Conservation (phyloP, 2,113 vertebrate species). For the Oncorhynchus mykiss region DNA sequence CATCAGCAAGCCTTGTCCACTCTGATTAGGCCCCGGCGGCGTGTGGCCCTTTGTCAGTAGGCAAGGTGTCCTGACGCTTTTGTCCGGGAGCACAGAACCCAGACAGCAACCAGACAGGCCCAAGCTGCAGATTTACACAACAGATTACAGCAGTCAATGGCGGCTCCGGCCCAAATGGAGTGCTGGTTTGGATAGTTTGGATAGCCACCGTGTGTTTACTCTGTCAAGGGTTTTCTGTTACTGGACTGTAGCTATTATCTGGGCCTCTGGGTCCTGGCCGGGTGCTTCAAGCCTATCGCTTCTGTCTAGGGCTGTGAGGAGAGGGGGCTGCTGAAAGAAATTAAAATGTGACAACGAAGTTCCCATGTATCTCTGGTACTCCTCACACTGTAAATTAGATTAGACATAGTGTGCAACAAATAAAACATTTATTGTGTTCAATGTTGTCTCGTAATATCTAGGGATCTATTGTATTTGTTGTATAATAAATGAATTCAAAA, state of each 20-base stretch:
- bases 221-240: constrained; percentile 68
- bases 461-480: no score
- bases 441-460: no score
- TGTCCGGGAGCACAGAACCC: constrained; percentile 71
- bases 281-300: constrained; percentile 39
- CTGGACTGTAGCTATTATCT: constrained; percentile 67
- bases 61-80: constrained; percentile 76
- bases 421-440: no score
- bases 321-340: constrained; percentile 15
- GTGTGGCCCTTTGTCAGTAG: constrained; percentile 59
- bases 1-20: constrained; percentile 75
- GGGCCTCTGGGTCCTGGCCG: constrained; percentile 18
- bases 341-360: background rate
- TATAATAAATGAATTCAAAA: no score
- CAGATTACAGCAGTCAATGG: constrained; percentile 75
- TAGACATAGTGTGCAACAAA: no score
- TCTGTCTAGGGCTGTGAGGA: constrained; percentile 48
- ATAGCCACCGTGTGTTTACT: constrained; percentile 64
- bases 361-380: constrained; percentile 4
- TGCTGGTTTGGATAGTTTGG: constrained; percentile 61
- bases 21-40: constrained; percentile 65
- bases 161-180: constrained; percentile 67
- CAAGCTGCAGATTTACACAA: constrained; percentile 74
- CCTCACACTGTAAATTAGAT: background rate
- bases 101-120: constrained; percentile 77